Base-by-base conservation (phyloP, 2,113 vertebrate genomes). In the Leiothrix lutea region DNA sequence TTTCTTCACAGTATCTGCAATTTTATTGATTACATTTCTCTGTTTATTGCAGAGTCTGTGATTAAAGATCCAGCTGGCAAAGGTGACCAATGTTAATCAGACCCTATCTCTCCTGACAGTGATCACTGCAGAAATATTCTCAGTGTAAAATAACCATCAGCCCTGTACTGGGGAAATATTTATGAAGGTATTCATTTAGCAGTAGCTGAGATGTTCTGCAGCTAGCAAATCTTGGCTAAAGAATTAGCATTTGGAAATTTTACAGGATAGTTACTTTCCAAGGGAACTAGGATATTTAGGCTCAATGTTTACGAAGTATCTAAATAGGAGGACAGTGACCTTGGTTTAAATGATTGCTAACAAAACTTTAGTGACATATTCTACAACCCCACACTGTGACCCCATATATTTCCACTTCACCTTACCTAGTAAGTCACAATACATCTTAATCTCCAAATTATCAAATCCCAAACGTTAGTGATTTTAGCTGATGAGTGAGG, bases 51-150 rank as follows among this genome's bases (percentile, higher is more conserved):
- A 70, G 66, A 38, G 17, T 24, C n/a, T 70, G 72, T 80, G 78
- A 80, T 80, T 80, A 92, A 96, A 90, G 60, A 75, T 45, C 70
- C 25, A 78, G 20, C 50, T 80, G 69, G 88, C 36, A 90, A 90
- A 92, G 66, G 82, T 92, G 79, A 62, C 54, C 20, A 70, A 31
- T 54, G 71, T 90, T 93, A 95, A 92, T 90, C 88, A 97, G 62
- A 90, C 19, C 22, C 48, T 80, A 33, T 71, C 53, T 83, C 64
- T 90, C 23, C 54, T 54, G 58, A 54, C 60, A 92, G 29, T 57
- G 54, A 75, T 93, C 71, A 35, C 54, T 70, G 71, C 19, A 86
- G 82, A 92, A 88, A 72, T 57, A 87, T 78, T 92, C 51, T 70
- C 67, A 44, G 61, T 31, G 25, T 36, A 51, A 90, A 91, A 67